Conservation (phyloP, 2,888 invertebrate genomes). For the Ennomos quercinarius region DNA sequence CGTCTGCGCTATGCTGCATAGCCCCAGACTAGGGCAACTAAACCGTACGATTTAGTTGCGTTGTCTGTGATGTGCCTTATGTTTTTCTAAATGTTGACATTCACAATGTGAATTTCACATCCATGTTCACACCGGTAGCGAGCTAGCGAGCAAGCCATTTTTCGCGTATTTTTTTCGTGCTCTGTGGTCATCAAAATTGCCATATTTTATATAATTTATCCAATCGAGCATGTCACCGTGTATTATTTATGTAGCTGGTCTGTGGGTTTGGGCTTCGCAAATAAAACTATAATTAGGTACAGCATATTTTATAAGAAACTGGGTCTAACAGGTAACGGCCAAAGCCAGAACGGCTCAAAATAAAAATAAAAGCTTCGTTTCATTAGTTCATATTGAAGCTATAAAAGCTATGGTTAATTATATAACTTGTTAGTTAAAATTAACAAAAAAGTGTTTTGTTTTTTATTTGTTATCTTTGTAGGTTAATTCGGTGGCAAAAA, state of each 20-base stretch:
- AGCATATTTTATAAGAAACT: slow-evolving; percentile 12
- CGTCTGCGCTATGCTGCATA: too few species aligned
- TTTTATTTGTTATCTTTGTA: slow-evolving; percentile 10
- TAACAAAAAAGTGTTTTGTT: slow-evolving; percentile 2
- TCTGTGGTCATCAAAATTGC: too few species aligned
- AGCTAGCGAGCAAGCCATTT: too few species aligned
- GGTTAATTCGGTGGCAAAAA: slow-evolving; percentile 36
- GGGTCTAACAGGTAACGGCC: slow-evolving; percentile 10
- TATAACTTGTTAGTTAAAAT: slow-evolving; percentile 28
- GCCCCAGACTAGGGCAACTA: too few species aligned
- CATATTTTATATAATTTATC: too few species aligned
- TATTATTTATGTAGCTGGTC: slow-evolving; percentile 25
- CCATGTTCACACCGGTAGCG: too few species aligned
- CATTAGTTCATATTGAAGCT: slow-evolving; percentile 26
- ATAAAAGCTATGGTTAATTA: slow-evolving; percentile 31
- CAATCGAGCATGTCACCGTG: too few species aligned
- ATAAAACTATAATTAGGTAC: slow-evolving; percentile 49
- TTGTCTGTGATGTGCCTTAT: too few species aligned
- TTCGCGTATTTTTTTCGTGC: too few species aligned
- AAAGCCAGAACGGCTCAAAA: slow-evolving; percentile 12
- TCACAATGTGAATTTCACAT: too few species aligned
- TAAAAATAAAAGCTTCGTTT: not conserved
- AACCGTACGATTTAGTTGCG: too few species aligned
- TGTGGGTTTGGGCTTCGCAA: slow-evolving; percentile 57
- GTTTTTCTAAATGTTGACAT: too few species aligned